A percentile compares a stretch with the other conserved stretches of the same genome.
Conservation (phyloP, 2,113 vertebrate species). For the Myrmecobius fasciatus region DNA sequence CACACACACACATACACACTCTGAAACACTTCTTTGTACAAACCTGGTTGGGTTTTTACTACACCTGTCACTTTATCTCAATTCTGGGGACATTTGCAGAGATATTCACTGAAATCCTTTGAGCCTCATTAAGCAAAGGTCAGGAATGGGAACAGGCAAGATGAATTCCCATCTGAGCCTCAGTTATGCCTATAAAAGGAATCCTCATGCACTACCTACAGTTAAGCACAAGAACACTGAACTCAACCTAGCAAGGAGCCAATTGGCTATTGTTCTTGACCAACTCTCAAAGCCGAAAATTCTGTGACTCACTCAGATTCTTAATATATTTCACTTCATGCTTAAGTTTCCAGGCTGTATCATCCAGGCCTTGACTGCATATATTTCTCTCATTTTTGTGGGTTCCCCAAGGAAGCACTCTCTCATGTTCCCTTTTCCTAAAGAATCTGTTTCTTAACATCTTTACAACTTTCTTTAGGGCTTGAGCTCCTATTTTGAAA, state of each 20-base stretch:
- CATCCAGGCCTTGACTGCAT: background rate
- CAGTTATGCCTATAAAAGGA: background rate
- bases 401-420: background rate
- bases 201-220: background rate
- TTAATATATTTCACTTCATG: accelerated
- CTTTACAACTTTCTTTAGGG: background rate
- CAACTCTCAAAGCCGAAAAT: background rate
- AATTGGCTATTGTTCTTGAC: accelerated
- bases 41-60: background rate
- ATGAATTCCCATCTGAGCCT: background rate
- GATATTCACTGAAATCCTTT: background rate
- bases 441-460: background rate
- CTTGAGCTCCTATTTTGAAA: background rate
- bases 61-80: background rate
- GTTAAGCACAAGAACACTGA: background rate
- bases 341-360: background rate
- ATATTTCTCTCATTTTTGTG: background rate
- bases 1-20: background rate
- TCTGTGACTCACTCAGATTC: background rate
- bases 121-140: background rate
- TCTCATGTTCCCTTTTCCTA: slow-evolving; percentile 10
- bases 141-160: background rate
- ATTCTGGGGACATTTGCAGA: background rate
- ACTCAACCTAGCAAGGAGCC: background rate
- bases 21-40: background rate